A percentile compares a stretch with the other conserved stretches of the same genome.
Conservation (phyloP, 2,888 invertebrate species). For the Eupelmus urozonus region DNA sequence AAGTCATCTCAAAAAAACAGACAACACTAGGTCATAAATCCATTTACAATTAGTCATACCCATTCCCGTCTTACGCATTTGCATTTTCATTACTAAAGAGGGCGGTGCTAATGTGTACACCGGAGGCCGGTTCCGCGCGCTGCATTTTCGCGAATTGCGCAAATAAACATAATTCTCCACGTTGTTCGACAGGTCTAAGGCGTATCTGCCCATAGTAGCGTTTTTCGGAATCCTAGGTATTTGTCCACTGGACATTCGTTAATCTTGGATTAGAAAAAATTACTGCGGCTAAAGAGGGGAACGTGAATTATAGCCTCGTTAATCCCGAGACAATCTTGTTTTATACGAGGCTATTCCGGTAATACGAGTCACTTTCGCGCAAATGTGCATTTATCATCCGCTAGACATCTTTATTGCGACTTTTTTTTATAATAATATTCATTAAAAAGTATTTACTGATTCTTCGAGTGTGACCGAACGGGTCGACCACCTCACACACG, state of each 20-base stretch:
- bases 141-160: constrained; percentile 29
- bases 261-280: constrained; percentile 19
- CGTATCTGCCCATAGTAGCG: constrained; percentile 14
- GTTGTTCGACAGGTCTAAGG: constrained; percentile 16
- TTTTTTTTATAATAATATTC: no score
- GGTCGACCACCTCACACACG: neutral
- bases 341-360: no score
- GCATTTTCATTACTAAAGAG: constrained; percentile 34
- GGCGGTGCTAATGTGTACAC: no score
- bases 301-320: neutral
- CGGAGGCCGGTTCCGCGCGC: constrained; percentile 18
- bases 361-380: no score
- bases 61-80: constrained; percentile 18
- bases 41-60: constrained; percentile 14
- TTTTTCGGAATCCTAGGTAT: constrained; percentile 31
- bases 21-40: no score
- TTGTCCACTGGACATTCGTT: constrained; percentile 12
- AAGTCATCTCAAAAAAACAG: no score
- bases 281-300: constrained; percentile 9
- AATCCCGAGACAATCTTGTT: neutral
- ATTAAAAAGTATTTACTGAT: constrained; percentile 2
- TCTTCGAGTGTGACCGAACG: no score
- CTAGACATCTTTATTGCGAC: no score
- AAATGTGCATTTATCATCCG: no score
- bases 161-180: constrained; percentile 32